Evolutionary conservation across 23 tunicate genomes (phyloP).

Genomic region (Trididemnum miniatum): DNA sequence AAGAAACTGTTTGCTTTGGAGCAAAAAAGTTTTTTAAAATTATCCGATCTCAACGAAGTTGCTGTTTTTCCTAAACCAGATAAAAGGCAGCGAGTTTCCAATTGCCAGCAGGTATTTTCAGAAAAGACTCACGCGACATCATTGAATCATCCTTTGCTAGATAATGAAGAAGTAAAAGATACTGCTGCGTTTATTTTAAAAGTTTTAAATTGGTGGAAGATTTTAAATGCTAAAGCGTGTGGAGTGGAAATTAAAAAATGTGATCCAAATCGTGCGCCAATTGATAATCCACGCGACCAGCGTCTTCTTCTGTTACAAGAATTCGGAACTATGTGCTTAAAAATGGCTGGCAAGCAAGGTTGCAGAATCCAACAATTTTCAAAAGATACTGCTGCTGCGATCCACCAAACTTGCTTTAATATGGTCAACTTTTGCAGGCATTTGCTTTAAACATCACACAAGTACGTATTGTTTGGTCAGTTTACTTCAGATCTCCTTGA

Average conservation of each 20-base stretch:
- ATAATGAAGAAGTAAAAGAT: conserved; percentile 1
- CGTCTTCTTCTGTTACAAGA: background rate
- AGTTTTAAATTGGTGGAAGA: conserved; percentile 17
- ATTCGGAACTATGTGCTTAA: conserved; percentile 7
- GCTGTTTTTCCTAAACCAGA: background rate
- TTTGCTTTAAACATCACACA: background rate
- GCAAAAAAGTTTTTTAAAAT: background rate
- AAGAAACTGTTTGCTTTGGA: background rate
- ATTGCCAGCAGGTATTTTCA: background rate
- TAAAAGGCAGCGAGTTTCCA: conserved; percentile 6
- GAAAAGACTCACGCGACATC: conserved; percentile 14
- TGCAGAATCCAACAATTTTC: background rate
- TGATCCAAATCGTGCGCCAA: background rate
- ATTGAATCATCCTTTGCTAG: conserved; percentile 5
- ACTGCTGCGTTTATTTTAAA: conserved; percentile 6
- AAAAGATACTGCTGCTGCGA: conserved; percentile 3
- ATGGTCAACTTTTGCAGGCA: background rate
- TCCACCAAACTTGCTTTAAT: conserved; percentile 3
- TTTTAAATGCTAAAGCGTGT: background rate
- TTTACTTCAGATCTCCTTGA: conserved; percentile 11
- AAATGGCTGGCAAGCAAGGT: conserved; percentile 13
- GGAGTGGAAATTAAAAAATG: background rate
- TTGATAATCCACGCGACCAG: background rate
- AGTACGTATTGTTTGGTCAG: conserved; percentile 8
- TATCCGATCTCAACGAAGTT: background rate